These are phyloP conservation scores for Drosophila pseudotakahashii DNA, from an alignment of 2,888 invertebrate species.

Conservation along the genomic window DNA sequence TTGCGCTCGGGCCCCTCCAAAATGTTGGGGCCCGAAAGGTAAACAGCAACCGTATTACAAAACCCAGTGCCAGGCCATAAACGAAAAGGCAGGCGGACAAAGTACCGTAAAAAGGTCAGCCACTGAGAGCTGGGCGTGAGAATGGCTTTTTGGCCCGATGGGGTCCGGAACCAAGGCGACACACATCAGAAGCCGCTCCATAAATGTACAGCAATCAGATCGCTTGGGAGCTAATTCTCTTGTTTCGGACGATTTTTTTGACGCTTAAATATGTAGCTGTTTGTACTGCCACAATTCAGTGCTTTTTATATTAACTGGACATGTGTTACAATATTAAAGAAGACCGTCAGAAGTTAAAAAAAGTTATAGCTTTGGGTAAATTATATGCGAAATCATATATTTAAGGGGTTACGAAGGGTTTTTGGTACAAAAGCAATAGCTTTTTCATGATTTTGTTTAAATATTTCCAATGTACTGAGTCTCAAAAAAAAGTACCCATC, in stretches of 20 bases:
- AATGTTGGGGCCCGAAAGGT: conserved; percentile 9
- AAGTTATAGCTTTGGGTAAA: too few species aligned
- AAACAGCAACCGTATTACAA: conserved; percentile 53
- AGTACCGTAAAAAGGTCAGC: conserved; percentile 70
- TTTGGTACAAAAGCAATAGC: too few species aligned
- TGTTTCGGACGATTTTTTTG: neutral
- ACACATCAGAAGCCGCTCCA: conserved; percentile 56
- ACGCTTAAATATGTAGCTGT: neutral
- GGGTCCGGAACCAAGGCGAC: conserved; percentile 43
- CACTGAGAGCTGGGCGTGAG: conserved; percentile 63
- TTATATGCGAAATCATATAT: too few species aligned
- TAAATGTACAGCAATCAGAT: conserved; percentile 52
- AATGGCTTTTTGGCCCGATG: conserved; percentile 41
- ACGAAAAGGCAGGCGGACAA: conserved; percentile 32
- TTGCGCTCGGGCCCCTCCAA: neutral
- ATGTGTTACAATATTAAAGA: too few species aligned
- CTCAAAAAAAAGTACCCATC: too few species aligned
- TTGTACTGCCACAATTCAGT: neutral
- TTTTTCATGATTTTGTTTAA: too few species aligned
- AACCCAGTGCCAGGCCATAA: conserved; percentile 43
- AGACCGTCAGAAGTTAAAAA: too few species aligned
- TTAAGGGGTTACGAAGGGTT: too few species aligned
- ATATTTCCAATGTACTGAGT: too few species aligned
- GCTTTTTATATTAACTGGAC: neutral
- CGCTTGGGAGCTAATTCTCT: conserved; percentile 14